Evolutionary conservation across 1,140 invertebrate genomes (phyloP), one percentile per base, ranked within the genome.

Genomic region (Lepidurus apus): DNA sequence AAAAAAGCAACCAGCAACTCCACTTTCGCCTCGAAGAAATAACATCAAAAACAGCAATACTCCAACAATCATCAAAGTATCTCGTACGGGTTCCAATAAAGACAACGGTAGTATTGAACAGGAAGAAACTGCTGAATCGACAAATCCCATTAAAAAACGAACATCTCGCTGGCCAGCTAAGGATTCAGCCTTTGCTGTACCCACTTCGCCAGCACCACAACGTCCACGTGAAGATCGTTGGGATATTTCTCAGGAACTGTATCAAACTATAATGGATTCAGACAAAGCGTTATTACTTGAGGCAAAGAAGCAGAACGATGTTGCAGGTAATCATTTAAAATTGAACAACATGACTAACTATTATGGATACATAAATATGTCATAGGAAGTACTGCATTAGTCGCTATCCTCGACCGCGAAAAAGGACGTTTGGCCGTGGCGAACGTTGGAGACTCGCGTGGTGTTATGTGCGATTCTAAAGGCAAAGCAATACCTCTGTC

Each of bases 371-470:
- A 10, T 34, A 34, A 42, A 11, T n/a, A 75, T 74, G 74, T 82
- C 83, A 7, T 82, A 91, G 91, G 96, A n/a, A 96, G 95, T 24
- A 98, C 96, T 76, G 94, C 94, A 1, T 86, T 98, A 17, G 91
- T 98, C 80, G 95, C 95, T 44, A 84, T 97, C 24, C 85, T 96
- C 79, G 92, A 95, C 85, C 91, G 91, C 43, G 91, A 91, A 81
- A 81, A 83, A 42, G 73, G 77, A 2, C 89, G 90, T 81, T 85
- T 98, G 74, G 92, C 94, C 80, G 95, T 98, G 42, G 96, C 95
- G 8, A 98, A 98, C 89, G 95, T 98, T 42, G 96, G 96, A 9
- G 96, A 98, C 85, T 98, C 96, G 0, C 87, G 96, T 81, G 96
- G 95, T 47, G 95, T 98, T 0, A 94, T 98, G 90, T 97, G 94